Evolutionary conservation across 1,140 invertebrate genomes (phyloP).

Genomic region (Hyphantria cunea): DNA sequence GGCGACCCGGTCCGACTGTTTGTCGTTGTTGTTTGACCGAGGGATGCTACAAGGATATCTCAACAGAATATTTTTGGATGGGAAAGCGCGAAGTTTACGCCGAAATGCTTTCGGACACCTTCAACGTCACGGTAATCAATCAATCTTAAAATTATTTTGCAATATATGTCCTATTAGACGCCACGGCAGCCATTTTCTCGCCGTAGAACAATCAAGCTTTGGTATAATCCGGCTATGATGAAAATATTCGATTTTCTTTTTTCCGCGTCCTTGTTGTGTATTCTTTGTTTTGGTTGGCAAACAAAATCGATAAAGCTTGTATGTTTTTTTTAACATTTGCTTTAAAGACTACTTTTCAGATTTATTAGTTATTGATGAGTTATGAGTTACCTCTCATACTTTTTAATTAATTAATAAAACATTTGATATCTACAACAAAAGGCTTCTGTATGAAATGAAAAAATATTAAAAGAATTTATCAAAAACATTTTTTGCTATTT

Average conservation of each 20-base stretch:
- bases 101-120: conserved; percentile 66
- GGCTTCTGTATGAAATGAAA: too few species aligned
- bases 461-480: too few species aligned
- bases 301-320: conserved; percentile 25
- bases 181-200: conserved; percentile 37
- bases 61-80: conserved; percentile 78
- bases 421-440: too few species aligned
- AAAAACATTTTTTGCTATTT: too few species aligned
- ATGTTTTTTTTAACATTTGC: background rate
- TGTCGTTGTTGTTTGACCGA: conserved; percentile 72
- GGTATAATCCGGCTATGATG: conserved; percentile 29
- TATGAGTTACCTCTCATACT: too few species aligned
- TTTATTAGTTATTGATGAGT: too few species aligned
- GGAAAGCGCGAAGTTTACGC: conserved; percentile 71
- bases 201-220: conserved; percentile 13
- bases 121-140: conserved; percentile 57
- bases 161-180: conserved; percentile 15
- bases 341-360: too few species aligned
- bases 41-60: conserved; percentile 75
- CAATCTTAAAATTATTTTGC: conserved; percentile 2
- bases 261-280: background rate
- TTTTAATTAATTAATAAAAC: too few species aligned
- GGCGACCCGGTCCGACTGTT: conserved; percentile 68
- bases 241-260: conserved; percentile 6
- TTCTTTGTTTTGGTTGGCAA: conserved; percentile 32